Base-by-base conservation (phyloP, 2,888 invertebrate genomes). In the Bugulina stolonifera region DNA sequence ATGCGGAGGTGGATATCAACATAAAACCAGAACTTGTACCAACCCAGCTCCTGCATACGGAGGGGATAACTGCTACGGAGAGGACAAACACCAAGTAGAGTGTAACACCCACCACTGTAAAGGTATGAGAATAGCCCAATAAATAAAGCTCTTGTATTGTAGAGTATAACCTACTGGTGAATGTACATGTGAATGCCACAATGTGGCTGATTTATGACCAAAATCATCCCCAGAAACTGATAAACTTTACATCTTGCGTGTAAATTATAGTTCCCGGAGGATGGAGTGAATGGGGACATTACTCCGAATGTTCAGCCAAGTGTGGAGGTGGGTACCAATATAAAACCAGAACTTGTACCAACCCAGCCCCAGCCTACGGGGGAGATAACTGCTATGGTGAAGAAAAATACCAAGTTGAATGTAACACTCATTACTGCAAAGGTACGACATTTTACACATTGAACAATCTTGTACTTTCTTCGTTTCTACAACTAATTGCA, bases 201-300 rank as follows among this genome's bases (percentile, higher is more conserved):
- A n/a, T n/a, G n/a, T n/a, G n/a, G n/a, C n/a, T n/a, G n/a, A n/a
- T n/a, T n/a, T n/a, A n/a, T n/a, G n/a, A n/a, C n/a, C 52, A 22
- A 52, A 14, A 14, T 10, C 52, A 22, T 52, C 14, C 10, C 52
- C 52, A 52, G 52, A 14, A 52, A 14, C 52, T 52, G 52, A 22
- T 52, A 52, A 52, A 52, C 22, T 14, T 14, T 52, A 52, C 10
- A 14, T 52, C 14, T 52, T 52, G 52, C 14, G 23, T n/a, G 23
- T 73, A 52, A 23, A 5, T 35, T 72, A 1, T 74, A 81, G 82
- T 78, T 57, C 76, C 81, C 69, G 81, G 81, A 22, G 80, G 78
- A 0, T 82, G 81, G 81, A 79, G 80, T 0, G 64, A 74, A 22
- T 82, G 82, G 82, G 74, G 75, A 10, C 74, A 75, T 0, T 82